Conservation (phyloP, 2,888 invertebrate genomes). For the Parapristionchus giblindavisi region DNA sequence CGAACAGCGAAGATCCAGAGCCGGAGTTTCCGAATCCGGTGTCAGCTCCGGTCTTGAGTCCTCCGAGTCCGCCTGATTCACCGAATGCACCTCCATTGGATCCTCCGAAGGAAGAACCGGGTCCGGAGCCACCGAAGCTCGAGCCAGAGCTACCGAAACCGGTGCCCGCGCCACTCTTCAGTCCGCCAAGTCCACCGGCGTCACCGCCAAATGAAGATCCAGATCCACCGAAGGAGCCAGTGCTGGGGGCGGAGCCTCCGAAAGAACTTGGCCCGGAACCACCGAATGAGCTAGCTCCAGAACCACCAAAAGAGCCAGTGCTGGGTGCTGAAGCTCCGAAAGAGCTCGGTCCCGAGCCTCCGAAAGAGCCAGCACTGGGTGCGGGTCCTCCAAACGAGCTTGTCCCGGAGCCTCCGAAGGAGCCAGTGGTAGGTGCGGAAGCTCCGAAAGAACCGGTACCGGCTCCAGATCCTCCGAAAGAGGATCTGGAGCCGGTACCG, state of each 20-base stretch:
- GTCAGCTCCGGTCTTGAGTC: slow-evolving; percentile 6
- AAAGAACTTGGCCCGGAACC: not conserved
- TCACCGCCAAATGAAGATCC: not conserved
- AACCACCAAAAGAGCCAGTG: not conserved
- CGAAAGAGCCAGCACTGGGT: not conserved
- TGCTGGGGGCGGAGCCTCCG: not conserved
- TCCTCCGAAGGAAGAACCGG: not conserved
- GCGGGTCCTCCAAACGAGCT: slow-evolving; percentile 15
- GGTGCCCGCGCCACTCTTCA: not conserved
- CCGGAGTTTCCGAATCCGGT: slow-evolving; percentile 23
- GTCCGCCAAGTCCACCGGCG: not conserved
- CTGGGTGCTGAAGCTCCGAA: not conserved
- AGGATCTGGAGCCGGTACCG: not conserved
- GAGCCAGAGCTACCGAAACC: slow-evolving; percentile 17
- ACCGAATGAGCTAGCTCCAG: not conserved
- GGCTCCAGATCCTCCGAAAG: not conserved
- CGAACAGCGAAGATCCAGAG: not conserved
- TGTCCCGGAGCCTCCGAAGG: not conserved
- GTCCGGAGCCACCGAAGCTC: slow-evolving; percentile 7
- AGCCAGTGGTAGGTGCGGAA: not conserved
- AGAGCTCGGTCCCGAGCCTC: not conserved
- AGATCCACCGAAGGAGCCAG: not conserved
- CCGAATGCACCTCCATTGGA: slow-evolving; percentile 3
- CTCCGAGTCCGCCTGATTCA: not conserved
- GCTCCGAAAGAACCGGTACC: not conserved